These are phyloP conservation scores for Corynorhinus townsendii DNA, from an alignment of 2,113 vertebrate genomes.

Conservation along the genomic window DNA sequence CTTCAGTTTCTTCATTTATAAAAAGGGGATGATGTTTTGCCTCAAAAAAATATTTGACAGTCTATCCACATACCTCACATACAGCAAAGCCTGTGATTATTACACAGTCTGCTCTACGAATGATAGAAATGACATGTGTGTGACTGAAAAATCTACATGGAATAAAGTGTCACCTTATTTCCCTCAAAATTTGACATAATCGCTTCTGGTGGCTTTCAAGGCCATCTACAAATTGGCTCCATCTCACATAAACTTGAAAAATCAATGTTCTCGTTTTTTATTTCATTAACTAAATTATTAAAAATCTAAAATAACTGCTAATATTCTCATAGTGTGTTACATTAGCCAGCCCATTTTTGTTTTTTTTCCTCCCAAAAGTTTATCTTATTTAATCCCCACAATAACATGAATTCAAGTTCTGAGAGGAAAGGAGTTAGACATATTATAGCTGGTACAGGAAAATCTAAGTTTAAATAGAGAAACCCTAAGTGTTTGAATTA, in stretches of 20 bases:
- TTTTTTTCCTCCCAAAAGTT: neutral
- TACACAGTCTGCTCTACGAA: neutral
- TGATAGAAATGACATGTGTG: neutral
- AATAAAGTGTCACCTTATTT: neutral
- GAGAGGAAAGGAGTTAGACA: neutral
- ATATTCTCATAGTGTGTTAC: neutral
- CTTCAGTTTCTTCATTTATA: neutral
- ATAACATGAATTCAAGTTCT: neutral
- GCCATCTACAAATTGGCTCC: neutral
- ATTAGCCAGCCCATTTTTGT: neutral
- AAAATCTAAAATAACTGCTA: neutral
- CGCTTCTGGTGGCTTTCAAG: neutral
- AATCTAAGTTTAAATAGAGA: neutral
- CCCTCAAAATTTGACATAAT: neutral
- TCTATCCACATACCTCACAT: fast-evolving
- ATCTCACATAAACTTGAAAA: neutral
- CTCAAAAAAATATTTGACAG: neutral
- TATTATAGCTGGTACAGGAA: neutral
- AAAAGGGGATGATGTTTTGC: neutral
- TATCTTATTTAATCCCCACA: neutral
- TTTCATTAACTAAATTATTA: neutral
- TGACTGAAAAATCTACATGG: neutral
- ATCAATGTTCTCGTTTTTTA: neutral
- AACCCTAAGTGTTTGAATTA: neutral
- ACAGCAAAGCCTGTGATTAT: too few relatives aligned